Percentiles rank a stretch among this genome's conserved stretches.
Evolutionary conservation across 2,888 invertebrate genomes (phyloP).

Genomic region (Drosophila nigricruria): DNA sequence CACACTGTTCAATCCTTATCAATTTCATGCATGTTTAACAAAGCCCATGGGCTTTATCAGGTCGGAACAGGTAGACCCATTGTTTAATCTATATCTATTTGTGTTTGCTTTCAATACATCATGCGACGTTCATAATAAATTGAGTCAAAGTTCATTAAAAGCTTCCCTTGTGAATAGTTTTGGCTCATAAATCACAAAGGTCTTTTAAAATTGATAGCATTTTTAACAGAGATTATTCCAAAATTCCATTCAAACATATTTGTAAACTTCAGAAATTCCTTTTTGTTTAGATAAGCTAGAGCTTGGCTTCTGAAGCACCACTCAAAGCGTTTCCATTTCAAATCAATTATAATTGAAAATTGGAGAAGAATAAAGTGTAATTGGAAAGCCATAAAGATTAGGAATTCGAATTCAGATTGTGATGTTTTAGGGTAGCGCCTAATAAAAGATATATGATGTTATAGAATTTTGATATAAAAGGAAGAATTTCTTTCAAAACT

Average conservation of each 20-base stretch:
- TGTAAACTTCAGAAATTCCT: background rate
- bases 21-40: slow-evolving; percentile 23
- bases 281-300: background rate
- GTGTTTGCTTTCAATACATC: slow-evolving; percentile 29
- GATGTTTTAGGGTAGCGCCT: background rate
- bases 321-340: slow-evolving; percentile 18
- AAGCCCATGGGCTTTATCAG: slow-evolving; percentile 16
- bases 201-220: background rate
- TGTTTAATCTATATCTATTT: slow-evolving; percentile 16
- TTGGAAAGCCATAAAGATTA: slow-evolving; percentile 6
- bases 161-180: background rate
- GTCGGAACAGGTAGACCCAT: slow-evolving; percentile 28
- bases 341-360: slow-evolving; percentile 40
- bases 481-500: background rate
- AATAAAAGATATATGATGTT: background rate
- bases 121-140: slow-evolving; percentile 12
- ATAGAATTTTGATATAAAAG: background rate
- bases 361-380: background rate
- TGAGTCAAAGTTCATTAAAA: slow-evolving; percentile 40
- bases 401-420: background rate
- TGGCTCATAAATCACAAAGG: background rate
- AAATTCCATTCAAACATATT: background rate
- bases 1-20: slow-evolving; percentile 36
- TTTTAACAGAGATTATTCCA: background rate
- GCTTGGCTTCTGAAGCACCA: slow-evolving; percentile 10